Evolutionary conservation across 92 coral and sea anemone species (phyloP).

Genomic region (Epizoanthus ramosus): DNA sequence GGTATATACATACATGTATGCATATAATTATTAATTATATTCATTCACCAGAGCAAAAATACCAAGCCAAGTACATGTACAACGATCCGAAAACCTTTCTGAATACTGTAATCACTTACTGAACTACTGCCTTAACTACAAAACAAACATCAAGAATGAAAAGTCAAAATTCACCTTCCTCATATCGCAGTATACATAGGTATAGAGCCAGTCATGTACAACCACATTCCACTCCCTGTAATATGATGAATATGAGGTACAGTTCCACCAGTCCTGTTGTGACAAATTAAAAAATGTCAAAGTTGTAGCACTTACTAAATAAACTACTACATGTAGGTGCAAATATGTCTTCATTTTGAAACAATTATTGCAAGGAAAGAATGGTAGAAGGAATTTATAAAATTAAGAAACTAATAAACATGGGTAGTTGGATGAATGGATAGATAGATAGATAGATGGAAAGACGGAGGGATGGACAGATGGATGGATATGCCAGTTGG

Average conservation of each 20-base stretch:
- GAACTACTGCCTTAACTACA: too few relatives aligned
- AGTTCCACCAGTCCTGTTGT: slow-evolving; percentile 96
- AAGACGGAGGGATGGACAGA: not conserved
- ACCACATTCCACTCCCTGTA: slow-evolving; percentile 98
- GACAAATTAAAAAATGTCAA: not conserved
- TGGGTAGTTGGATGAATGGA: not conserved
- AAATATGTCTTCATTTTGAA: not conserved
- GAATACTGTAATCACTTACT: too few relatives aligned
- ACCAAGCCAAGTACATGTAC: too few relatives aligned
- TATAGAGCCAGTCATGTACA: slow-evolving; percentile 96
- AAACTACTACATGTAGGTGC: not conserved
- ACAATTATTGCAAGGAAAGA: not conserved
- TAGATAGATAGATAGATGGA: not conserved
- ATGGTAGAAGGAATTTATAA: not conserved
- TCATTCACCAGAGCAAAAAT: too few relatives aligned
- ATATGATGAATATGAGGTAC: slow-evolving; percentile 87
- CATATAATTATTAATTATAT: too few relatives aligned
- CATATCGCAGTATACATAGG: slow-evolving; percentile 84
- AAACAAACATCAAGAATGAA: too few relatives aligned
- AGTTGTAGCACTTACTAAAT: not conserved
- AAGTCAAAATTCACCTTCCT: slow-evolving; percentile 42
- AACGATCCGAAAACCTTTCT: too few relatives aligned
- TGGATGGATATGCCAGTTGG: not conserved
- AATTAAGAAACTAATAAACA: not conserved
- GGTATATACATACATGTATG: too few relatives aligned